These are phyloP conservation scores for Crotalus horridus DNA, from an alignment of 2,113 vertebrate species.

Conservation along the genomic window DNA sequence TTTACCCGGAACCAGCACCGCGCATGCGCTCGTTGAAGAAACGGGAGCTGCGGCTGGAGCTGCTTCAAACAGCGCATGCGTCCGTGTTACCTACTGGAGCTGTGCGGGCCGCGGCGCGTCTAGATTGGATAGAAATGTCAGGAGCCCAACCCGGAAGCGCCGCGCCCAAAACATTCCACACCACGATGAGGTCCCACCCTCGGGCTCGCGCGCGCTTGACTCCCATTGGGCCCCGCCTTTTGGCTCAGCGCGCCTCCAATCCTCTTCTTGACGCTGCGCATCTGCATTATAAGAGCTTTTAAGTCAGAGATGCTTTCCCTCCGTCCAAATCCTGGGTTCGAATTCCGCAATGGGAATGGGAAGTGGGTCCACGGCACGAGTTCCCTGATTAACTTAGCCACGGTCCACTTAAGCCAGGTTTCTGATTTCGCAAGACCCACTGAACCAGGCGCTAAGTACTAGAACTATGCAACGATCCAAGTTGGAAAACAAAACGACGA, in stretches of 20 bases:
- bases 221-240: background rate
- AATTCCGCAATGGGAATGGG: background rate
- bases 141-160: conserved; percentile 28
- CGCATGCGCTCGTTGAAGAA: conserved; percentile 28
- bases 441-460: background rate
- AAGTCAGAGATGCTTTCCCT: background rate
- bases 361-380: background rate
- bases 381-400: background rate
- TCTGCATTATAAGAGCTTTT: too few relatives aligned
- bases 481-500: background rate
- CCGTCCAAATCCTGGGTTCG: background rate
- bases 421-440: background rate
- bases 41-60: background rate
- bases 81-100: background rate
- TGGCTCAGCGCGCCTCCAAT: conserved; percentile 7
- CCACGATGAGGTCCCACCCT: background rate
- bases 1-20: conserved; percentile 60
- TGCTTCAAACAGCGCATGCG: background rate
- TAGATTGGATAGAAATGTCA: background rate
- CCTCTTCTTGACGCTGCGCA: background rate
- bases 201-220: background rate
- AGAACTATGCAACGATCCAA: background rate
- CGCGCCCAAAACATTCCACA: conserved; percentile 36
- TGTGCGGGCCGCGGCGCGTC: background rate
- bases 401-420: background rate